Conservation (phyloP, 2,888 invertebrate genomes). For the Chalcosyrphus nemorum region DNA sequence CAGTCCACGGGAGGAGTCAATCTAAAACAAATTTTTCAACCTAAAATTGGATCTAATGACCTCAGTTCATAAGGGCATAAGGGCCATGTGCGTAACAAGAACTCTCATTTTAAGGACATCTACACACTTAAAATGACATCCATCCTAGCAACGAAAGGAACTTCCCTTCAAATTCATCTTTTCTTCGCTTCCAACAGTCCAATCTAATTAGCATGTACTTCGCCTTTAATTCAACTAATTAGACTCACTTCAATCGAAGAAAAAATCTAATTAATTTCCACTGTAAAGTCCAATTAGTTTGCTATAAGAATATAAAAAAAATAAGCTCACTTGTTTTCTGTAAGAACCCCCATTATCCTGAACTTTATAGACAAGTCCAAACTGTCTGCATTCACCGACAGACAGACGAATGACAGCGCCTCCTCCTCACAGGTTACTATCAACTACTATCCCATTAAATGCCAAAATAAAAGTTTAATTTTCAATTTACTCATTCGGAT, state of each 20-base stretch:
- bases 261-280: conserved; percentile 31
- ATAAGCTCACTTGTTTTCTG: neutral
- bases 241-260: conserved; percentile 11
- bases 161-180: neutral
- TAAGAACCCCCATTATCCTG: neutral
- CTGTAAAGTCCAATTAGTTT: conserved; percentile 3
- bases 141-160: neutral
- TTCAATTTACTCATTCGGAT: neutral
- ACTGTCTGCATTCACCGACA: no score
- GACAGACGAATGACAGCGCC: no score
- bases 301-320: neutral
- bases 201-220: conserved; percentile 28
- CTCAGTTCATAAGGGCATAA: no score
- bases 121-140: no score
- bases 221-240: conserved; percentile 26
- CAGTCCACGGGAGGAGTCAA: no score
- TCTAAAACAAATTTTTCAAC: no score
- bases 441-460: neutral
- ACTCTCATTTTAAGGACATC: no score
- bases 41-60: no score
- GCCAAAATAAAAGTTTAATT: neutral
- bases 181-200: no score
- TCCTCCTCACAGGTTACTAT: neutral
- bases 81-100: no score
- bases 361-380: neutral